phyloP scores from a whole-genome alignment of 2,113 vertebrate genomes.

The Mastomys coucha region DNA sequence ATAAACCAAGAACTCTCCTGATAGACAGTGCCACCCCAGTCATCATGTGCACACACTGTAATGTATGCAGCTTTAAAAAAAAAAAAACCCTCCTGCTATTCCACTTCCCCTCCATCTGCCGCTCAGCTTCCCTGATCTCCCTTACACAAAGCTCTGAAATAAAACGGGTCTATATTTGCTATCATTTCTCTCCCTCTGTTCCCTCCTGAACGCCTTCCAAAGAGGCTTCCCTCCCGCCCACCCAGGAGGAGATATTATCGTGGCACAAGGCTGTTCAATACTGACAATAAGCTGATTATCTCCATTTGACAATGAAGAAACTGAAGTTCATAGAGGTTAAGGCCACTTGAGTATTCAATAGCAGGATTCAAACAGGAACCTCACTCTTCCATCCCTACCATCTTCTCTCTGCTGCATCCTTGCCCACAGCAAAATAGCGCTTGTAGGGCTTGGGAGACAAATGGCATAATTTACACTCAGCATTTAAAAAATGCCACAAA shows the following conservation, averaged over 20 bases:
- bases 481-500: background rate
- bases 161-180: constrained; percentile 64
- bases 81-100: constrained; percentile 46
- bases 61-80: constrained; percentile 68
- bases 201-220: constrained; percentile 55
- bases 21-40: background rate
- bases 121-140: constrained; percentile 60
- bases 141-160: constrained; percentile 63
- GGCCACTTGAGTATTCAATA: constrained; percentile 45
- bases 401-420: background rate
- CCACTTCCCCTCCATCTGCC: constrained; percentile 75
- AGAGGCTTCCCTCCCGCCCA: constrained; percentile 53
- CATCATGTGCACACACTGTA: constrained; percentile 36
- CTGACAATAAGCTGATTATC: constrained; percentile 56
- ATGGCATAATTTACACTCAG: background rate
- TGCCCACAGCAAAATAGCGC: background rate
- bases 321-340: constrained; percentile 36
- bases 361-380: background rate
- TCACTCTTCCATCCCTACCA: background rate
- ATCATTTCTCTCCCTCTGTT: constrained; percentile 33
- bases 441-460: background rate
- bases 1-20: background rate
- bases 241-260: constrained; percentile 38
- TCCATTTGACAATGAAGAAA: constrained; percentile 17
- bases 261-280: background rate